These are phyloP conservation scores for Terrapene triunguis DNA, from an alignment of 2,113 vertebrate genomes.

Conservation along the genomic window DNA sequence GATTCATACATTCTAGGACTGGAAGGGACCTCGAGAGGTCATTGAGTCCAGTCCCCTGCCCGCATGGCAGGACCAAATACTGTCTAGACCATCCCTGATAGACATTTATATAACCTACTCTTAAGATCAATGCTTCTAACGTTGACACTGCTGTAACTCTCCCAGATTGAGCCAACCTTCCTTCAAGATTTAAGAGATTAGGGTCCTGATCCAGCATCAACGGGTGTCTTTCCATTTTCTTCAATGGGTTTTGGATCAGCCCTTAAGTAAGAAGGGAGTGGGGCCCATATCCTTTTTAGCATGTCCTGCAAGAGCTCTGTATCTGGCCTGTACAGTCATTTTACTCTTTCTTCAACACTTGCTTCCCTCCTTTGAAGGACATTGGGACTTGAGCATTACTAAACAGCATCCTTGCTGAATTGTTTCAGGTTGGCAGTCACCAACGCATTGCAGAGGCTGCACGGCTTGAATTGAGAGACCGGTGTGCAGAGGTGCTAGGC, in stretches of 20 bases:
- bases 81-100: too few species aligned
- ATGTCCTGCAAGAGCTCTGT: background rate
- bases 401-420: background rate
- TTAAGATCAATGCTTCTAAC: background rate
- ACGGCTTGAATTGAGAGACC: background rate
- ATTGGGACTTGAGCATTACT: background rate
- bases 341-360: background rate
- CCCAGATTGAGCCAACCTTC: background rate
- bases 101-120: too few species aligned
- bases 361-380: background rate
- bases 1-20: too few species aligned
- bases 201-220: background rate
- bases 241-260: background rate
- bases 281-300: background rate
- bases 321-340: background rate
- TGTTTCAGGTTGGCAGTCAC: conserved; percentile 12
- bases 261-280: background rate
- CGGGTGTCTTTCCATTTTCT: background rate
- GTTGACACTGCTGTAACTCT: background rate
- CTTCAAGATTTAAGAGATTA: background rate
- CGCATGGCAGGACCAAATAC: too few species aligned
- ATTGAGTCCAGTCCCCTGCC: too few species aligned
- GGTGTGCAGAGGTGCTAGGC: background rate
- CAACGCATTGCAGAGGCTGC: background rate
- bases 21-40: too few species aligned